Base-by-base conservation (phyloP, 2,113 vertebrate genomes). In the Saguinus midas region DNA sequence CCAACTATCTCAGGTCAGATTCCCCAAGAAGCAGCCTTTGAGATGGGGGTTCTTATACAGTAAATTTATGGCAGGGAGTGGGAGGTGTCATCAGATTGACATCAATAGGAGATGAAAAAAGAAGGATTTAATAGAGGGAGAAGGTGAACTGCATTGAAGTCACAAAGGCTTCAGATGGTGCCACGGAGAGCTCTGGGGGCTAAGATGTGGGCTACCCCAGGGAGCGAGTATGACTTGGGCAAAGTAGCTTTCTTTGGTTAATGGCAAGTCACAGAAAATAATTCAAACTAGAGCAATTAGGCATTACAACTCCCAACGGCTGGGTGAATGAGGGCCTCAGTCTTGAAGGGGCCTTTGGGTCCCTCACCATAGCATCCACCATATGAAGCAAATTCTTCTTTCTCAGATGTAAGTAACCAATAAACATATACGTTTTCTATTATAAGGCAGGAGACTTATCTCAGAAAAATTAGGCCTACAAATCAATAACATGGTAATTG, bases 401-500 rank as follows among this genome's bases (percentile, higher is more conserved):
- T 93, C 70, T 76, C 27, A 17, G 37, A 83, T 87, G 37, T 83
- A 82, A 89, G 92, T 85, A 82, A 50, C 50, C 32, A 92, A 90
- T 50, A 55, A 83, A 52, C 17, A 72, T 52, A 37, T 10, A 57
- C 78, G 58, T 52, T 83, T 55, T 78, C 89, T 5, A 20, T 88
- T 82, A 75, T 64, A 52, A 83, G 35, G 37, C 76, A 90, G 40
- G n/a, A 90, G 25, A 66, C 14, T 81, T 92, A 14, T 35, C 45
- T 79, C 66, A 50, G 79, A 92, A 75, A 94, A 91, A 82, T 92
- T 52, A 86, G 80, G 21, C 37, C 73, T 64, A 78, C 90, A 92
- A 94, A 92, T 93, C 84, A 80, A 93, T 84, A 93, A 73, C 21
- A 37, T 70, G 43, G 25, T 84, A 50, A 91, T 83, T 88, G 37